Evolutionary conservation across 2,888 invertebrate genomes (phyloP).

Genomic region (Euphydryas editha): DNA sequence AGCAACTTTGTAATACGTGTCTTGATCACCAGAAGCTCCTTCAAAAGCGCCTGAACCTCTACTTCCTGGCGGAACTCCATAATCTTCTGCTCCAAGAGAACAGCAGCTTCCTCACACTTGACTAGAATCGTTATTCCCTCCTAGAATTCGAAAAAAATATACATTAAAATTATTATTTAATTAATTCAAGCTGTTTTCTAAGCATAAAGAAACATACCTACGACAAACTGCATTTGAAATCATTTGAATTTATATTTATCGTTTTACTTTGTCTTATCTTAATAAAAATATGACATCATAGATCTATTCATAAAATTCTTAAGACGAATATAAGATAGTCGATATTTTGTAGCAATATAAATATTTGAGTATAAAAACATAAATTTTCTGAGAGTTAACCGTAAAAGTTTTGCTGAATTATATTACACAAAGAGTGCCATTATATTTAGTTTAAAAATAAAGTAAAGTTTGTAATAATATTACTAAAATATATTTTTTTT

Average conservation of each 20-base stretch:
- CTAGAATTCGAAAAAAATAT: constrained; percentile 70
- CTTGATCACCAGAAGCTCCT: constrained; percentile 84
- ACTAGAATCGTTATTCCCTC: constrained; percentile 87
- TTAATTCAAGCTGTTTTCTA: background rate
- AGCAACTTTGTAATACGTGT: constrained; percentile 86
- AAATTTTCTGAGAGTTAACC: background rate
- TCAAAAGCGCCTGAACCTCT: constrained; percentile 84
- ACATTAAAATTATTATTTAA: background rate
- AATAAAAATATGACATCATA: constrained; percentile 13
- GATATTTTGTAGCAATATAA: constrained; percentile 6
- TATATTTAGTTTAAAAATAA: constrained; percentile 5
- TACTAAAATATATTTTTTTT: too few species aligned
- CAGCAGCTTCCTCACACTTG: constrained; percentile 87
- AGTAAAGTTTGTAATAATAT: too few species aligned
- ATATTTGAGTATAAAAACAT: background rate
- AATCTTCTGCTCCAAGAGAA: constrained; percentile 85
- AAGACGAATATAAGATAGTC: background rate
- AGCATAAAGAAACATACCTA: background rate
- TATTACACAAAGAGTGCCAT: too few species aligned
- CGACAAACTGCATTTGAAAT: background rate
- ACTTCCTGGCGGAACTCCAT: constrained; percentile 85
- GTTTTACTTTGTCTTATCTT: constrained; percentile 12
- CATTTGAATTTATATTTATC: background rate
- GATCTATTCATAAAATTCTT: constrained; percentile 12
- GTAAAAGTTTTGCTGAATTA: too few species aligned